phyloP scores from a whole-genome alignment of 2,888 invertebrate species.

The Lithophane semibrunnea region DNA sequence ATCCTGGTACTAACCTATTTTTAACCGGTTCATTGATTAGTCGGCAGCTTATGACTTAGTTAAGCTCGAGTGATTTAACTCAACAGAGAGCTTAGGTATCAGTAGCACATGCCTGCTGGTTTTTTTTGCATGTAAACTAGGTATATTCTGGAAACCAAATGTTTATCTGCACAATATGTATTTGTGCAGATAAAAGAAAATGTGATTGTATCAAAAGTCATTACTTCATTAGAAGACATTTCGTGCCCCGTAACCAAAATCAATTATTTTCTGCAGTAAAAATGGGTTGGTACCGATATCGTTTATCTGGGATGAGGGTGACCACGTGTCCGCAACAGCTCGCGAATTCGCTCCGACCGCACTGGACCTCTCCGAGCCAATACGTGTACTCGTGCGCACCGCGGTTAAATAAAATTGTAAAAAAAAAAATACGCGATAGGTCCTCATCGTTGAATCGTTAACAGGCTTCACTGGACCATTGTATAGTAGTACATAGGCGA shows the following conservation, averaged over 20 bases:
- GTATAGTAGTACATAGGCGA: conserved; percentile 73
- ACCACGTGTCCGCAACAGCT: conserved; percentile 82
- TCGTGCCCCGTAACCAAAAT: conserved; percentile 8
- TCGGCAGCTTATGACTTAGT: conserved; percentile 55
- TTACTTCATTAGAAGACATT: not conserved
- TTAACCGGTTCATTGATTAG: conserved; percentile 70
- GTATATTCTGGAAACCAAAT: conserved; percentile 10
- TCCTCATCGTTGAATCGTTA: conserved; percentile 71
- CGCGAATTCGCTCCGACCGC: conserved; percentile 89
- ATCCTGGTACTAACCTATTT: conserved; percentile 89
- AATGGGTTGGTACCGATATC: conserved; percentile 85
- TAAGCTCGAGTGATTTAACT: conserved; percentile 43
- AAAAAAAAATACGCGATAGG: conserved; percentile 73
- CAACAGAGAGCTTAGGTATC: conserved; percentile 42
- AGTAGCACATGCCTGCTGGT: conserved; percentile 17
- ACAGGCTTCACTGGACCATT: conserved; percentile 75
- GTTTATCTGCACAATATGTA: not conserved
- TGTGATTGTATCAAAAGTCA: conserved; percentile 1
- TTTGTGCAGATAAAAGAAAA: not conserved
- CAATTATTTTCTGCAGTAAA: conserved; percentile 49
- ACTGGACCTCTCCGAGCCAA: conserved; percentile 88
- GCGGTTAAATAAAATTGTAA: conserved; percentile 69
- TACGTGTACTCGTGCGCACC: conserved; percentile 80
- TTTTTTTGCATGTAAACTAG: conserved; percentile 19
- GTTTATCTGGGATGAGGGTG: conserved; percentile 81